Percentiles rank a stretch among this genome's conserved stretches.
Conservation (phyloP, 2,113 vertebrate genomes). For the Pavo muticus region DNA sequence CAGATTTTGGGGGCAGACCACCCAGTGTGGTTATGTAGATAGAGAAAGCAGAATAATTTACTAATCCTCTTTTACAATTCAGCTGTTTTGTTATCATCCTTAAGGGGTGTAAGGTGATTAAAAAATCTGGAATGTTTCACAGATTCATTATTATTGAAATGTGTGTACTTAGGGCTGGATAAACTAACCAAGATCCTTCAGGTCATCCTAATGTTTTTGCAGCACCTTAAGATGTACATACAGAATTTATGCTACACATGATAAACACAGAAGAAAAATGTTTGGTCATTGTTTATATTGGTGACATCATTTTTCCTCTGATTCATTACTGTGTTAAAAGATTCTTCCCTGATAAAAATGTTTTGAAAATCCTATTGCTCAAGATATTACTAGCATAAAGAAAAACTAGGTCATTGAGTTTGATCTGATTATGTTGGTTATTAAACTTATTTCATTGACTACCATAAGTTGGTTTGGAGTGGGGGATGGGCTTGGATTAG, state of each 20-base stretch:
- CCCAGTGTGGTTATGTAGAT: conserved; percentile 11
- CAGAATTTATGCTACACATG: neutral
- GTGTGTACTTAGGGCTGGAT: neutral
- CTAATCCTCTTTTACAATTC: neutral
- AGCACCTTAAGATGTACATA: neutral
- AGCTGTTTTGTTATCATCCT: conserved; percentile 4
- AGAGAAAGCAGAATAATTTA: conserved; percentile 18
- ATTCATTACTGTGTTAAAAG: neutral
- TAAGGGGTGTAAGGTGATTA: neutral
- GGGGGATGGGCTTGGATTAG: neutral
- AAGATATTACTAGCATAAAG: neutral
- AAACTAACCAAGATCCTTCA: neutral
- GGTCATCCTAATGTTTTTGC: neutral
- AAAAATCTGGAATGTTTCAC: neutral
- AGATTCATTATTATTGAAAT: conserved; percentile 14
- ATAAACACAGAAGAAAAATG: neutral
- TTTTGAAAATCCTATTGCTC: neutral
- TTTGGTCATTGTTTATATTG: neutral
- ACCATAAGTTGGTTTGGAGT: neutral
- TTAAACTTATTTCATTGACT: conserved; percentile 21
- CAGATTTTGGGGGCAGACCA: conserved; percentile 31
- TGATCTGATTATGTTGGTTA: conserved; percentile 31
- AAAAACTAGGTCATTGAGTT: conserved; percentile 2
- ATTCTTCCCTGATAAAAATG: neutral
- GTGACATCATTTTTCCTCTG: neutral